Evolutionary conservation across 2,888 invertebrate species (phyloP).

Genomic region (Patella ulyssiponensis): DNA sequence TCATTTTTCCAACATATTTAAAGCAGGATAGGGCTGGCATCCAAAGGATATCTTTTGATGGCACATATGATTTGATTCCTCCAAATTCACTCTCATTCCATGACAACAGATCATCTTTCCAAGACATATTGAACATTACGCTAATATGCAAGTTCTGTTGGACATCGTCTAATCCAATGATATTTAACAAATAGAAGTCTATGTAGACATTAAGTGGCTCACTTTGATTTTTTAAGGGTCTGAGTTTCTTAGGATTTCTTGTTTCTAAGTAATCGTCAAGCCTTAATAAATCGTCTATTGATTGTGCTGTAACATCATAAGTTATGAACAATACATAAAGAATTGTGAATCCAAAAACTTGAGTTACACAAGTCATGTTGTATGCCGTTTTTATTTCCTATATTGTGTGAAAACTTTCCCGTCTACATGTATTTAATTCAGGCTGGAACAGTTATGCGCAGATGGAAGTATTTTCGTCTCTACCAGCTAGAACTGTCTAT

Average conservation of each 20-base stretch:
- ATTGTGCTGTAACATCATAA: too few relatives aligned
- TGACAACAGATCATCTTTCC: neutral
- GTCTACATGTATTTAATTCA: too few relatives aligned
- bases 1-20: neutral
- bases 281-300: neutral
- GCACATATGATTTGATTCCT: neutral
- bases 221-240: neutral
- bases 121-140: neutral
- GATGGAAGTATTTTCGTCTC: too few relatives aligned
- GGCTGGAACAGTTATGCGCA: too few relatives aligned
- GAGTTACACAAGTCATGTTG: too few relatives aligned
- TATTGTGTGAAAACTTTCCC: too few relatives aligned
- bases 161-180: neutral
- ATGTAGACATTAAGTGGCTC: neutral
- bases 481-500: too few relatives aligned
- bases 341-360: too few relatives aligned
- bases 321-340: too few relatives aligned
- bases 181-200: neutral
- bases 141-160: neutral
- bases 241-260: neutral
- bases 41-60: neutral
- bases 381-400: too few relatives aligned
- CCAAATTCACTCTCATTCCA: conserved; percentile 6
- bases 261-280: neutral
- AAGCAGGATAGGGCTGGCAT: neutral